phyloP scores from a whole-genome alignment of 2,888 invertebrate species.

The Germaria angustata region DNA sequence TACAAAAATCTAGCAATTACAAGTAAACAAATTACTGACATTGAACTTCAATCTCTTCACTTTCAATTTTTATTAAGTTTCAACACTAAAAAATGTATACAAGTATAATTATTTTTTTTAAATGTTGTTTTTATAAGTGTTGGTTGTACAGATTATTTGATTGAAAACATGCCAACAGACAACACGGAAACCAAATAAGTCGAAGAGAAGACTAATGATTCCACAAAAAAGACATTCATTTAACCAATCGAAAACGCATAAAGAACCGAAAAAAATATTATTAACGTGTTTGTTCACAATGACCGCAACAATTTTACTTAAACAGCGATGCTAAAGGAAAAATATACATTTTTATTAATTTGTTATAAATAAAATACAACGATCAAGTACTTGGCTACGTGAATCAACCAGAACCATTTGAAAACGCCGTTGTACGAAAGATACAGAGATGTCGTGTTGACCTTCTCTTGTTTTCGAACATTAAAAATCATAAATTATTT shows the following conservation, averaged over 20 bases:
- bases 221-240: conserved; percentile 11
- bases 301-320: not conserved
- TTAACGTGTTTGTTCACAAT: not conserved
- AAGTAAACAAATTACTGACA: conserved; percentile 20
- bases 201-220: conserved; percentile 48
- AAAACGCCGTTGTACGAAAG: not conserved
- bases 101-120: conserved; percentile 45
- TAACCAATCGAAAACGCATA: not conserved
- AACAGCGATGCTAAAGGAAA: not conserved
- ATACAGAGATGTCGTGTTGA: conserved; percentile 1
- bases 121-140: not conserved
- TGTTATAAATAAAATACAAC: not conserved
- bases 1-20: no score
- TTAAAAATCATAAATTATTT: conserved; percentile 31
- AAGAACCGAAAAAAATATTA: not conserved
- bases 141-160: conserved; percentile 32
- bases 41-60: conserved; percentile 64
- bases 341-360: conserved; percentile 15
- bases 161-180: conserved; percentile 58
- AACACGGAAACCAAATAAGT: conserved; percentile 54
- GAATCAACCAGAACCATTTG: not conserved
- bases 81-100: conserved; percentile 5
- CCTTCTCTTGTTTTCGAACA: conserved; percentile 29
- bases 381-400: not conserved
- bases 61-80: conserved; percentile 51